Evolutionary conservation across 2,888 invertebrate genomes (phyloP).

Genomic region (Callimorpha dominula): DNA sequence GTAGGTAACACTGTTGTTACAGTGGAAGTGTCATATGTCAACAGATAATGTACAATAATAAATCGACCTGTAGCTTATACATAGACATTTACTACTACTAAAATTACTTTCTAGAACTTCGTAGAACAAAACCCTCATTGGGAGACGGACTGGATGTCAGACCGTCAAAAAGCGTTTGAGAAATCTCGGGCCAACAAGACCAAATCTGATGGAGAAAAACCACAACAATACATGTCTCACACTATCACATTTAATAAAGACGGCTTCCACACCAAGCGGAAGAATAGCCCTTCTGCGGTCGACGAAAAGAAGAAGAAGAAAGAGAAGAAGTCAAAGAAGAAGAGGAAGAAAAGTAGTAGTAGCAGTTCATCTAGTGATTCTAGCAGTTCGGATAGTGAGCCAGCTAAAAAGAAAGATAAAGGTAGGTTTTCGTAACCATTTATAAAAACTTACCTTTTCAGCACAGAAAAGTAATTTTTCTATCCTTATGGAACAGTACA

Average conservation of each 20-base stretch:
- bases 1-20: no score
- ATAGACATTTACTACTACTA: no score
- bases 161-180: slow-evolving; percentile 91
- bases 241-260: slow-evolving; percentile 83
- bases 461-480: no score
- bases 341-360: slow-evolving; percentile 82
- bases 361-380: slow-evolving; percentile 66
- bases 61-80: no score
- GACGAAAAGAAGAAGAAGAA: slow-evolving; percentile 79
- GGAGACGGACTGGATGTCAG: slow-evolving; percentile 95
- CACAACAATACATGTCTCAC: slow-evolving; percentile 75
- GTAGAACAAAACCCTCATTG: slow-evolving; percentile 94
- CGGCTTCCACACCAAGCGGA: slow-evolving; percentile 78
- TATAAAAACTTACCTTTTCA: neutral
- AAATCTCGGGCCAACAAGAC: slow-evolving; percentile 69
- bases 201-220: slow-evolving; percentile 62
- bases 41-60: no score
- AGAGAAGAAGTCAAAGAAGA: slow-evolving; percentile 81
- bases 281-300: slow-evolving; percentile 61
- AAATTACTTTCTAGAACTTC: slow-evolving; percentile 88
- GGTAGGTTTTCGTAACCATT: slow-evolving; percentile 33
- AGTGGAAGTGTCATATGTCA: no score
- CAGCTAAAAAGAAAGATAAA: slow-evolving; percentile 86
- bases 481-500: no score
- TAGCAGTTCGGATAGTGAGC: slow-evolving; percentile 70